A percentile compares a stretch with the other conserved stretches of the same genome.
Evolutionary conservation across 2,888 invertebrate genomes (phyloP).

Genomic region (Syrphus vitripennis): DNA sequence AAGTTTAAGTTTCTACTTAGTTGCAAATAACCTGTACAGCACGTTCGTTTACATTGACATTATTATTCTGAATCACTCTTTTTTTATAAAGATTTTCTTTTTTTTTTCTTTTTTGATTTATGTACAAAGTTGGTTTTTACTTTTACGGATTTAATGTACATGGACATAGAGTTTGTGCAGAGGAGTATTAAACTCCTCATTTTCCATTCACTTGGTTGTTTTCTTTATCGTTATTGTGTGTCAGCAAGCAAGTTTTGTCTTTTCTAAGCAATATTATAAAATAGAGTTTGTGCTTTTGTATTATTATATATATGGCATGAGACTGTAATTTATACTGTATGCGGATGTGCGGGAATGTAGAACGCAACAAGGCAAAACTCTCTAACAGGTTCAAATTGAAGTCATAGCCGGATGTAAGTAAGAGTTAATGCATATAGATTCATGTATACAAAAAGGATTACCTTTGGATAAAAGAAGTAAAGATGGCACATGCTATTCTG

Average conservation of each 20-base stretch:
- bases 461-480: not conserved
- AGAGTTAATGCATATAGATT: not conserved
- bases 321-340: slow-evolving; percentile 46
- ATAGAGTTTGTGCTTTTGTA: slow-evolving; percentile 40
- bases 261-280: slow-evolving; percentile 17
- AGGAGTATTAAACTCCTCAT: slow-evolving; percentile 27
- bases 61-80: slow-evolving; percentile 37
- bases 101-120: not conserved
- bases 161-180: slow-evolving; percentile 2
- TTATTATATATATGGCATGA: too few species aligned
- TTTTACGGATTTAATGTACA: slow-evolving; percentile 38
- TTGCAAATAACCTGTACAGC: slow-evolving; percentile 17
- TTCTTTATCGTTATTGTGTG: slow-evolving; percentile 55
- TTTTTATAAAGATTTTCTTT: slow-evolving; percentile 19
- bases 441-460: slow-evolving; percentile 12
- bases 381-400: slow-evolving; percentile 57
- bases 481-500: not conserved
- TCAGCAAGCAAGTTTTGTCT: slow-evolving; percentile 44
- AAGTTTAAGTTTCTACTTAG: slow-evolving; percentile 3
- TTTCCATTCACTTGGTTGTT: slow-evolving; percentile 29
- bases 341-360: slow-evolving; percentile 60
- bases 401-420: slow-evolving; percentile 48
- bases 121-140: slow-evolving; percentile 26
- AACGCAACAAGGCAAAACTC: slow-evolving; percentile 44
- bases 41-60: slow-evolving; percentile 16